Percentiles rank a stretch among this genome's conserved stretches.
These are phyloP conservation scores for Gasterosteus nipponicus DNA, from an alignment of 2,113 vertebrate species.

Conservation along the genomic window DNA sequence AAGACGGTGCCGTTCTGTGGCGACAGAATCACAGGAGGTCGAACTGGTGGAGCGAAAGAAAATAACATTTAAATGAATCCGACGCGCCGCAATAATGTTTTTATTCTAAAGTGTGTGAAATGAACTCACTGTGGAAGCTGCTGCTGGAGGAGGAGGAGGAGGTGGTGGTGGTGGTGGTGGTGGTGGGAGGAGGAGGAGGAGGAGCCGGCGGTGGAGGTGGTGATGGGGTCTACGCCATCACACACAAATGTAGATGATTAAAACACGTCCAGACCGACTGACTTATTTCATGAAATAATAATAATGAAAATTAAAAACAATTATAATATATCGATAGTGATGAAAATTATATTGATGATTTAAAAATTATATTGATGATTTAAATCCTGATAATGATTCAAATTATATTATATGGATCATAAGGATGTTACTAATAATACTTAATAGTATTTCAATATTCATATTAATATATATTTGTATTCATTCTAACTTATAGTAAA, in stretches of 20 bases:
- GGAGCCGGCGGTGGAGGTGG: background rate
- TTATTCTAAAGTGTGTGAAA: background rate
- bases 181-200: background rate
- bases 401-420: no score
- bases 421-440: background rate
- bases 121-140: constrained; percentile 33
- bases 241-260: background rate
- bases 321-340: background rate
- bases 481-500: no score
- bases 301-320: background rate
- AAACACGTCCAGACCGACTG: background rate
- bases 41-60: constrained; percentile 7
- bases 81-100: no score
- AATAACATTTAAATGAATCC: background rate
- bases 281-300: background rate
- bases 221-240: constrained; percentile 16
- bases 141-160: constrained; percentile 9
- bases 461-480: no score
- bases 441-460: no score
- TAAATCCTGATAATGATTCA: no score
- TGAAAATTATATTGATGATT: no score
- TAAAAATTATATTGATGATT: no score
- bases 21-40: constrained; percentile 66
- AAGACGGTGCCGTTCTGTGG: constrained; percentile 70
- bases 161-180: background rate